phyloP scores from a whole-genome alignment of 2,113 vertebrate genomes.

The Lagenorhynchus albirostris region DNA sequence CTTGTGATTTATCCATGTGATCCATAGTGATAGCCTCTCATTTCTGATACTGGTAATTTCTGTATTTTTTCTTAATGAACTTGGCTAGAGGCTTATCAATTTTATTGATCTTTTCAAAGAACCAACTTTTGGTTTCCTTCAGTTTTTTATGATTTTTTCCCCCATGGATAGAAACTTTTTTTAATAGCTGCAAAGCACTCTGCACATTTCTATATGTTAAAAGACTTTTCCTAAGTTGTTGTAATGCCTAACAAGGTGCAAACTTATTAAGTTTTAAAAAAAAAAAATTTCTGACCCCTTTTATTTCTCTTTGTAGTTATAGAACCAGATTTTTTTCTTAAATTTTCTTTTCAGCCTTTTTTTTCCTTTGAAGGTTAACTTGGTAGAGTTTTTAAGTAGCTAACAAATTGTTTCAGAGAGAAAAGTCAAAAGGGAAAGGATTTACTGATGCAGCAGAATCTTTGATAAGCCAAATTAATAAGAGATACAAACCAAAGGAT shows the following conservation, averaged over 20 bases:
- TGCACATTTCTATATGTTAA: not conserved
- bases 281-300: not conserved
- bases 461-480: conserved; percentile 82
- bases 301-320: not conserved
- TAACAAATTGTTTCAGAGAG: conserved; percentile 77
- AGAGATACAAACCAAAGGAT: conserved; percentile 74
- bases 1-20: not conserved
- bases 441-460: conserved; percentile 76
- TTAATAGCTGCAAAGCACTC: not conserved
- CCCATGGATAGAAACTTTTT: not conserved
- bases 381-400: conserved; percentile 35
- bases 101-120: conserved; percentile 29
- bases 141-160: not conserved
- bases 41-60: not conserved
- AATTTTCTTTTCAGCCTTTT: not conserved
- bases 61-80: not conserved
- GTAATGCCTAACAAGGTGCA: not conserved
- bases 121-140: not conserved
- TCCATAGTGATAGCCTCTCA: not conserved
- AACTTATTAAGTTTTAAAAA: not conserved
- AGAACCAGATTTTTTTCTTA: not conserved
- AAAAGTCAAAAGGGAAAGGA: conserved; percentile 74
- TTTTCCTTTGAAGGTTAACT: conserved; percentile 28
- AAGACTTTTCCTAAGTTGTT: not conserved
- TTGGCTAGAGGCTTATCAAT: not conserved